Conservation (phyloP, 1,140 invertebrate species). For the Leguminivora glycinivorella region DNA sequence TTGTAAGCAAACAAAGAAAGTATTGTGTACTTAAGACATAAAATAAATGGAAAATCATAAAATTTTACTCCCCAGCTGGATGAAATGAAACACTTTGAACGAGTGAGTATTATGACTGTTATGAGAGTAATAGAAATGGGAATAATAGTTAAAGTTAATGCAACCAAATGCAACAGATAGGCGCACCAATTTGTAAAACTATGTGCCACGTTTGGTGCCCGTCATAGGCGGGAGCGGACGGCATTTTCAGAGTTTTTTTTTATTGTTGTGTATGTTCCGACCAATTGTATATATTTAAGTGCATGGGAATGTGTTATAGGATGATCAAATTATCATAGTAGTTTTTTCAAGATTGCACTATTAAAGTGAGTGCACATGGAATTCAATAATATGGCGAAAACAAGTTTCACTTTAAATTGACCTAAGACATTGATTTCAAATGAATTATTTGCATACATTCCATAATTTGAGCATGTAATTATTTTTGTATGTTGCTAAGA, state of each 20-base stretch:
- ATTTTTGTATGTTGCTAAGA: no score
- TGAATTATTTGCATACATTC: no score
- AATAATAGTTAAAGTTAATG: slow-evolving; percentile 14
- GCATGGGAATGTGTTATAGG: no score
- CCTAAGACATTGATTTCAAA: no score
- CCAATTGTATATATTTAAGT: no score
- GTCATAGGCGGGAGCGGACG: not conserved
- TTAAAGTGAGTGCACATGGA: no score
- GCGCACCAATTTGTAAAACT: slow-evolving; percentile 6
- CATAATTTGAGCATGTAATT: no score
- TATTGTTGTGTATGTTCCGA: no score
- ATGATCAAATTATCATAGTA: no score
- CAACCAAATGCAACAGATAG: slow-evolving; percentile 21
- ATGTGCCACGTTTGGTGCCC: slow-evolving; percentile 5
- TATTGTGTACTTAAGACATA: not conserved
- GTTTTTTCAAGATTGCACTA: no score
- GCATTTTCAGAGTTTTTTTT: not conserved
- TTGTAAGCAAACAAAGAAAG: not conserved
- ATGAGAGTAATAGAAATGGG: not conserved
- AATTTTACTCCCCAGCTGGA: slow-evolving; percentile 15
- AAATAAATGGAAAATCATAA: not conserved
- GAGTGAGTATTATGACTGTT: not conserved
- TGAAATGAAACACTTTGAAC: slow-evolving; percentile 8
- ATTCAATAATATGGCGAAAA: no score
- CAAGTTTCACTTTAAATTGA: no score